Percentiles rank a stretch among this genome's conserved stretches.
Evolutionary conservation across 2,888 invertebrate genomes (phyloP).

Genomic region (Tiphia femorata): DNA sequence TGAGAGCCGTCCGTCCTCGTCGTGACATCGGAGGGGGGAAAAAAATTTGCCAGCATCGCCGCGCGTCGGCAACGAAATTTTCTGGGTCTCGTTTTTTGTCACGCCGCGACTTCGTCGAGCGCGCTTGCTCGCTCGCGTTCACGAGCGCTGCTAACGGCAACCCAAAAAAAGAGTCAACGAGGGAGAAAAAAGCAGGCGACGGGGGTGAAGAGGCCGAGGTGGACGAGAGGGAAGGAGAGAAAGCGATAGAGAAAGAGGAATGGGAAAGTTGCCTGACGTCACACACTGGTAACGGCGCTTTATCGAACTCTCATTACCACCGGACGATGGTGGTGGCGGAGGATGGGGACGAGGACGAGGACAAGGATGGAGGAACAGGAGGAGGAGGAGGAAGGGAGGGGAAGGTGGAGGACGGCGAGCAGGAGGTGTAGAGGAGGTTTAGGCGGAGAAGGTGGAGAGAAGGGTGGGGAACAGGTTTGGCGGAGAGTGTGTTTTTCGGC

Average conservation of each 20-base stretch:
- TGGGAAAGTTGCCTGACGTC: conserved; percentile 59
- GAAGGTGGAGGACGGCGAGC: conserved; percentile 34
- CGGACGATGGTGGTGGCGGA: conserved; percentile 37
- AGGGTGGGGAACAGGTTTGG: conserved; percentile 44
- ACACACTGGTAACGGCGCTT: conserved; percentile 67
- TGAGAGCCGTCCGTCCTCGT: conserved; percentile 41
- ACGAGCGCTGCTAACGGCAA: conserved; percentile 33
- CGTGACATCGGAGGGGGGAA: too few relatives aligned
- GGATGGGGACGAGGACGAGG: conserved; percentile 30
- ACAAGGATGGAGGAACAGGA: conserved; percentile 23
- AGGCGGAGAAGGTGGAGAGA: conserved; percentile 20
- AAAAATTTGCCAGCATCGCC: neutral
- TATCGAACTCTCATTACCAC: conserved; percentile 69
- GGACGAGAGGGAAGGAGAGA: conserved; percentile 22
- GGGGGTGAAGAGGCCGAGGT: neutral
- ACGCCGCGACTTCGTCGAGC: conserved; percentile 29
- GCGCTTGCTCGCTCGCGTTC: neutral
- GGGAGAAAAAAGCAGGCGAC: conserved; percentile 1
- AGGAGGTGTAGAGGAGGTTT: conserved; percentile 28
- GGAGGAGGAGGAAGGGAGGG: conserved; percentile 14
- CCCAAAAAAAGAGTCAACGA: conserved; percentile 51
- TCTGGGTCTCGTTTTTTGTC: conserved; percentile 42
- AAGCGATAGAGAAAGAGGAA: conserved; percentile 4
- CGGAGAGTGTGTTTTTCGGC: conserved; percentile 67
- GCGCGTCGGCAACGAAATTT: conserved; percentile 34